These are phyloP conservation scores for Pseudomugil tenellus DNA, from an alignment of 2,797 vertebrate genomes.

Conservation along the genomic window DNA sequence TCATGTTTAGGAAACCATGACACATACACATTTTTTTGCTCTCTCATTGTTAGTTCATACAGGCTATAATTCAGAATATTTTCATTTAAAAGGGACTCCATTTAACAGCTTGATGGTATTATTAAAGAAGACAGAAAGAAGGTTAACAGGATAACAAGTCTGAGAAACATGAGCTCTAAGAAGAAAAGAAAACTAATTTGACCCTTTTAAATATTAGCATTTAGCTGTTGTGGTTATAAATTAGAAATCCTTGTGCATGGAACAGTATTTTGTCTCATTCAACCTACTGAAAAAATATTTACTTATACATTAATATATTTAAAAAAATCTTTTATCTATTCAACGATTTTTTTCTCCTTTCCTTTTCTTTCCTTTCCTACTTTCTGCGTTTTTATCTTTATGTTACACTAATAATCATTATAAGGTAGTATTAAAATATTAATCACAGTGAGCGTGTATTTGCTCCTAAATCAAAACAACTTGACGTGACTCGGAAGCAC, in stretches of 20 bases:
- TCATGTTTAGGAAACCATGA: background rate
- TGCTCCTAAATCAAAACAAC: slow-evolving; percentile 39
- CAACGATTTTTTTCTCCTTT: too few species aligned
- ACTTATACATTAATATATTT: background rate
- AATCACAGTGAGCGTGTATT: background rate
- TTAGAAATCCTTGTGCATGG: background rate
- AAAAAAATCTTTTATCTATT: too few species aligned
- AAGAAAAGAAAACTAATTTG: background rate
- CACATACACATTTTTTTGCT: too few species aligned
- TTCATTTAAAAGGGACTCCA: too few species aligned
- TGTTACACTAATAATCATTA: too few species aligned
- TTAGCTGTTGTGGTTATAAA: slow-evolving; percentile 8
- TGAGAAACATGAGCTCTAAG: background rate
- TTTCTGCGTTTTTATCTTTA: background rate
- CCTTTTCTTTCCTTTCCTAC: background rate
- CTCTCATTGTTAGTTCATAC: too few species aligned
- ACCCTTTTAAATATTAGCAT: background rate
- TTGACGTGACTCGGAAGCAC: slow-evolving; percentile 32
- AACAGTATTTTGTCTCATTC: background rate
- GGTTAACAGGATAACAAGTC: background rate
- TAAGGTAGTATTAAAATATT: background rate
- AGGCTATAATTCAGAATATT: too few species aligned
- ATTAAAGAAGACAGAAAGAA: background rate
- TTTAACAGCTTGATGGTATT: background rate
- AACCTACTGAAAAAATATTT: background rate